A percentile compares a stretch with the other conserved stretches of the same genome.
Evolutionary conservation across 1,140 invertebrate species (phyloP).

Genomic region (Gonioctena quinquepunctata): DNA sequence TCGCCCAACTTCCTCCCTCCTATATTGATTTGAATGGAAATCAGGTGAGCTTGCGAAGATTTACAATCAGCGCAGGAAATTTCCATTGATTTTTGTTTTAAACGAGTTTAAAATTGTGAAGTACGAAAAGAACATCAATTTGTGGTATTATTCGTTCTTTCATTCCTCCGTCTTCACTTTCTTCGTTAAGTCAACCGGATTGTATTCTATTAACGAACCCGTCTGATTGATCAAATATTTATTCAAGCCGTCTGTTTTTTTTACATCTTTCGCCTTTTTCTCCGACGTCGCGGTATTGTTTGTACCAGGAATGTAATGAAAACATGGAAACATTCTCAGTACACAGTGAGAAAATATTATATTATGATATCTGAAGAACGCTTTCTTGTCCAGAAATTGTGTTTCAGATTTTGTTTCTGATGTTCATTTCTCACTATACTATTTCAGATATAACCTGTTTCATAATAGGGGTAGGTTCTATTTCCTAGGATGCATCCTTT

Average conservation of each 20-base stretch:
- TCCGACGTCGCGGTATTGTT: not conserved
- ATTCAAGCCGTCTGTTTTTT: not conserved
- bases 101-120: not conserved
- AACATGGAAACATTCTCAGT: no score
- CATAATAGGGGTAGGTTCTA: no score
- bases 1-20: not conserved
- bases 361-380: no score
- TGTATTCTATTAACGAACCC: not conserved
- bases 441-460: no score
- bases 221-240: not conserved
- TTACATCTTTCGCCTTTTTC: not conserved
- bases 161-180: not conserved
- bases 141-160: not conserved
- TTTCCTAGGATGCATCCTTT: no score
- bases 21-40: not conserved
- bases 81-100: not conserved
- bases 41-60: not conserved
- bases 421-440: no score
- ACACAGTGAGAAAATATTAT: no score
- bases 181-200: not conserved
- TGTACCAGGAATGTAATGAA: no score
- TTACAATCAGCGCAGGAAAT: not conserved
- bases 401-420: no score
- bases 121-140: not conserved
- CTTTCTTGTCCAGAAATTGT: no score